phyloP scores from a whole-genome alignment of 2,113 vertebrate species.

The Albula glossodonta region DNA sequence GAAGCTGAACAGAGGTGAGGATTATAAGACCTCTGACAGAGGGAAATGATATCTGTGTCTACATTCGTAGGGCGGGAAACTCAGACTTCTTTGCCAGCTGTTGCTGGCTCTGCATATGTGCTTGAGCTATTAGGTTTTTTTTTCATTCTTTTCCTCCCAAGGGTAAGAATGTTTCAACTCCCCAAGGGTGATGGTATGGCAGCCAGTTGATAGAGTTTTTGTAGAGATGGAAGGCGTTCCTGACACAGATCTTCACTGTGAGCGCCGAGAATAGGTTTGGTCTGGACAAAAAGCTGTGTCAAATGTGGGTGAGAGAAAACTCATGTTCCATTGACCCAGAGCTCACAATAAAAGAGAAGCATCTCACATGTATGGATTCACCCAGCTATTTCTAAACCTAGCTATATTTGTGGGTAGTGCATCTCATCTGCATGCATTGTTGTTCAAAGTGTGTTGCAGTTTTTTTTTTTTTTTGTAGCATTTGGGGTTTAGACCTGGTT shows the following conservation, averaged over 20 bases:
- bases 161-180: background rate
- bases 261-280: background rate
- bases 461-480: background rate
- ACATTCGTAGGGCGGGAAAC: background rate
- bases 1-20: slow-evolving; percentile 1
- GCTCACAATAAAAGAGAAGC: background rate
- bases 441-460: background rate
- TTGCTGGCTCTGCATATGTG: no score
- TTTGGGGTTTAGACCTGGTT: background rate
- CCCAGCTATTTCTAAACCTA: background rate
- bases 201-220: background rate
- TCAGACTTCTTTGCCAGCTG: background rate
- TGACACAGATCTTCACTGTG: background rate
- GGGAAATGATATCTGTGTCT: background rate
- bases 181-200: background rate
- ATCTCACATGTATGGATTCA: background rate
- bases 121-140: background rate
- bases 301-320: background rate
- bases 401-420: background rate
- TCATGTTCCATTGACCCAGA: background rate
- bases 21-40: background rate
- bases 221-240: background rate
- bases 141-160: background rate
- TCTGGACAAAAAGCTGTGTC: background rate
- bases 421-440: background rate